Evolutionary conservation across 1,140 invertebrate species (phyloP), one percentile per base, ranked within the genome.

Genomic region (Heliothis virescens): DNA sequence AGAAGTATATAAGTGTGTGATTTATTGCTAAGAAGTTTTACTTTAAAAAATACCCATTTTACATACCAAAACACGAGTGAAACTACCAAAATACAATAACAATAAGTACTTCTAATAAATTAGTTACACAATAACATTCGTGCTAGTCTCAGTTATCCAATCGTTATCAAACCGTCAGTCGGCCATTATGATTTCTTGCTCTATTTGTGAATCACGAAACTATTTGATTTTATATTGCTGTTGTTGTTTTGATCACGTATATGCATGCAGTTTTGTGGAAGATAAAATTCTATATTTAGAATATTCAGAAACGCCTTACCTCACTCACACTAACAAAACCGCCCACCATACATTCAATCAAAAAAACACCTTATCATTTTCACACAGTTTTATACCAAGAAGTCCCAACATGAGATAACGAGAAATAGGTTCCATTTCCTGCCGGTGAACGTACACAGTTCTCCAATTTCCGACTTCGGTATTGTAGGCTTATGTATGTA

Each of bases 381-480:
- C 18, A 67, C 48, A 48, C 41, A 18, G 41, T 48, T 67, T n/a
- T 67, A 3, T 67, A 21, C 41, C 63, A 48, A 67, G 63, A 50
- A 67, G n/a, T 67, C 21, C 34, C 2, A 47, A 65, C 12, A 41
- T 11, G 41, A 60, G 52, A 47, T 60, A 60, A 60, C 72, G 50
- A 63, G 73, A 63, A 76, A 76, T 76, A 26, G 73, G 18, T 76
- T 15, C 73, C 47, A 63, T 76, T 76, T 52, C 73, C 60, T 76
- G 10, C 26, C 47, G 57, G 15, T 50, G n/a, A 76, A 29, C 59
- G 47, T 34, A 57, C 69, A 72, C 18, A 63, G 59, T 63, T 76
- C 59, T 63, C 48, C 73, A 76, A 76, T 76, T 76, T 76, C 73
- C 73, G 59, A 29, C 7, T 26, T 53, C 41, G 21, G 11, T 60